Percentiles rank a stretch among this genome's conserved stretches.
These are phyloP conservation scores for Eulemur mongoz DNA, from an alignment of 2,797 vertebrate genomes.

Conservation along the genomic window DNA sequence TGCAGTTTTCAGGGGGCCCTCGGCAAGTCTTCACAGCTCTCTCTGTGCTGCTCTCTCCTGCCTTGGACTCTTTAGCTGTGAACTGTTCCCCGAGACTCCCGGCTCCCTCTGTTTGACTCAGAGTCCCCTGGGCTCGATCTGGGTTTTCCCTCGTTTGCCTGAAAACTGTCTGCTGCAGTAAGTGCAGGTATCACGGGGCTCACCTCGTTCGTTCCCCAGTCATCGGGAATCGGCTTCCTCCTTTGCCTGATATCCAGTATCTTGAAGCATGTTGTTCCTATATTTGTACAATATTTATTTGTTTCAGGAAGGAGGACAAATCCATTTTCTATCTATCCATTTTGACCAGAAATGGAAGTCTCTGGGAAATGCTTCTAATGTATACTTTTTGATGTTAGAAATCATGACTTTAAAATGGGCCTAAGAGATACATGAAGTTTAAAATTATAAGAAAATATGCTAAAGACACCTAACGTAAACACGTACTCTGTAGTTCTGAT, in stretches of 20 bases:
- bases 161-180: not conserved
- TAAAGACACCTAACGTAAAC: not conserved
- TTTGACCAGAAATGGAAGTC: not conserved
- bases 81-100: not conserved
- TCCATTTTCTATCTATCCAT: not conserved
- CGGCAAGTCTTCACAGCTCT: not conserved
- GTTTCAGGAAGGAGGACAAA: not conserved
- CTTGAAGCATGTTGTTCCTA: not conserved
- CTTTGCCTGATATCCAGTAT: not conserved
- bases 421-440: not conserved
- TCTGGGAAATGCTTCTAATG: not conserved
- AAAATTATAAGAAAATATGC: not conserved
- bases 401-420: not conserved
- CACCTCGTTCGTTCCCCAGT: accelerated
- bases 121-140: not conserved
- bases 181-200: not conserved
- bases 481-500: not conserved
- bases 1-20: not conserved
- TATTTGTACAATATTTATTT: not conserved
- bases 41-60: not conserved
- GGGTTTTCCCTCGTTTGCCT: accelerated
- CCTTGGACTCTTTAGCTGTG: not conserved
- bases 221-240: not conserved
- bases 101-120: not conserved
- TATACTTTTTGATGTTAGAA: not conserved